phyloP scores from a whole-genome alignment of 2,888 invertebrate species.

The Rhopalosiphum nymphaeae region DNA sequence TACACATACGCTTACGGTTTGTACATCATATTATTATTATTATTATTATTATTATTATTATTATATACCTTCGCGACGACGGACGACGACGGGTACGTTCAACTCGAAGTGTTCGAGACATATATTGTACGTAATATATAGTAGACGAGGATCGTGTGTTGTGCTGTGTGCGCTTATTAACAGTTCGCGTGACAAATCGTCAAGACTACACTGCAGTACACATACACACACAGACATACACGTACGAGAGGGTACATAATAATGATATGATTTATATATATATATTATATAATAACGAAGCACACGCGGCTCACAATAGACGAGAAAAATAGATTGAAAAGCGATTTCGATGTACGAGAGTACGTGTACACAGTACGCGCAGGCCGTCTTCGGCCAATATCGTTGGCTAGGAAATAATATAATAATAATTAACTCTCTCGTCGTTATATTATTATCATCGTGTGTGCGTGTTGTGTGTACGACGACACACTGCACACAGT shows the following conservation, averaged over 20 bases:
- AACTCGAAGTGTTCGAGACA: slow-evolving; percentile 34
- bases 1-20: slow-evolving; percentile 9
- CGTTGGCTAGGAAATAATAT: slow-evolving; percentile 2
- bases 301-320: slow-evolving; percentile 17
- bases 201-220: not conserved
- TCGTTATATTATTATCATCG: not conserved
- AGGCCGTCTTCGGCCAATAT: not conserved
- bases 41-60: not conserved
- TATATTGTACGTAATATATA: not conserved
- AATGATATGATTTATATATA: not conserved
- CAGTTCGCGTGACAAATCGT: slow-evolving; percentile 64
- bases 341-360: not conserved
- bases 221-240: not conserved
- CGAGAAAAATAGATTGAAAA: slow-evolving; percentile 38
- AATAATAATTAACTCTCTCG: slow-evolving; percentile 35
- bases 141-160: not conserved
- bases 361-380: not conserved
- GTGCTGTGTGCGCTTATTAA: slow-evolving; percentile 15
- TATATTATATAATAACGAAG: slow-evolving; percentile 5
- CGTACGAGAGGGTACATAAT: slow-evolving; percentile 22
- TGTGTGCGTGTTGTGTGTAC: not conserved
- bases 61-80: not conserved
- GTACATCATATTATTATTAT: not conserved
- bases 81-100: slow-evolving; percentile 40
- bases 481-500: not conserved